Conservation (phyloP, 2,888 invertebrate species). For the Dynastes hyllus region DNA sequence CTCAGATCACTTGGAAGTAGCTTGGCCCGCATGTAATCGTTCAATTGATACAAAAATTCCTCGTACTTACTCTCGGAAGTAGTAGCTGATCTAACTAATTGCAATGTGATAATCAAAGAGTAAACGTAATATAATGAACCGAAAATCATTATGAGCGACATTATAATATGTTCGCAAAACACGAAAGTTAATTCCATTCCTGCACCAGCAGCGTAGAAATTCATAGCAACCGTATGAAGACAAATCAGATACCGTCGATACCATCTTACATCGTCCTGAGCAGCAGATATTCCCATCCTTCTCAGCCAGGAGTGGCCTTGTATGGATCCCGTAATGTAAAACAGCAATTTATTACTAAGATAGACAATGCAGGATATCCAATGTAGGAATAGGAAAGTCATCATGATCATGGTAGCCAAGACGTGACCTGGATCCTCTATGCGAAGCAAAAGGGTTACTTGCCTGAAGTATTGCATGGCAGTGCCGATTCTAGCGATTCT, state of each 20-base stretch:
- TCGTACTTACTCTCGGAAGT: conserved; percentile 51
- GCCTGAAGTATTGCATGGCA: conserved; percentile 31
- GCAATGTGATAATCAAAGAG: conserved; percentile 36
- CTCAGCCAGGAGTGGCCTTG: conserved; percentile 43
- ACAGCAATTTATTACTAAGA: conserved; percentile 39
- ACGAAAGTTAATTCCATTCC: conserved; percentile 39
- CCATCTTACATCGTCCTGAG: conserved; percentile 31
- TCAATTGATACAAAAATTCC: conserved; percentile 47
- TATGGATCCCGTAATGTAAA: conserved; percentile 33
- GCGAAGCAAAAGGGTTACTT: conserved; percentile 40
- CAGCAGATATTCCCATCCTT: conserved; percentile 33
- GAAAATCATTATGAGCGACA: conserved; percentile 45
- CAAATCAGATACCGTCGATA: conserved; percentile 37
- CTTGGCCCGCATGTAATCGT: conserved; percentile 48
- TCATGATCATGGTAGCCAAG: conserved; percentile 28
- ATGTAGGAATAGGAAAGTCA: conserved; percentile 45
- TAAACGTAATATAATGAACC: conserved; percentile 46
- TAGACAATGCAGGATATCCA: conserved; percentile 51
- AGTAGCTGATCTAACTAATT: conserved; percentile 41
- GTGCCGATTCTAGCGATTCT: conserved; percentile 45
- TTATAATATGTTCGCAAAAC: conserved; percentile 34
- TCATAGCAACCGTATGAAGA: conserved; percentile 42
- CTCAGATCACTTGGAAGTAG: conserved; percentile 44
- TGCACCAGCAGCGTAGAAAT: conserved; percentile 45
- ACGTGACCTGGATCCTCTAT: conserved; percentile 40